Percentiles rank a stretch among this genome's conserved stretches.
Evolutionary conservation across 92 coral and sea anemone species (phyloP).

Genomic region (Parazoanthus swiftii): DNA sequence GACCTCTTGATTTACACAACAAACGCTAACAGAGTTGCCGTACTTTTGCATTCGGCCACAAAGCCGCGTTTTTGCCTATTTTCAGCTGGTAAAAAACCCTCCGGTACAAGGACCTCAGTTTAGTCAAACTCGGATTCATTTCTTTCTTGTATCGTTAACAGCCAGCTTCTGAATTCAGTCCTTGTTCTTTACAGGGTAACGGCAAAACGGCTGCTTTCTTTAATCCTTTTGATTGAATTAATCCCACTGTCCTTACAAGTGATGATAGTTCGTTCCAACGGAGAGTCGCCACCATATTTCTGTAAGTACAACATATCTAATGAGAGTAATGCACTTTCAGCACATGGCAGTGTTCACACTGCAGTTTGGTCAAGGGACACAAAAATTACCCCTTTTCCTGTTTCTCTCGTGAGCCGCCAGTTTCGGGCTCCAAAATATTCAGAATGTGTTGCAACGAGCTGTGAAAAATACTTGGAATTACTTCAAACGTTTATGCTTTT

Average conservation of each 20-base stretch:
- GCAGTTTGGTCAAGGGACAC: neutral
- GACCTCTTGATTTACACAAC: too few relatives aligned
- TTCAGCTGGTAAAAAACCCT: too few relatives aligned
- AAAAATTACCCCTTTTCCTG: neutral
- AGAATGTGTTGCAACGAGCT: too few relatives aligned
- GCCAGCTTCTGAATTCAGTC: neutral
- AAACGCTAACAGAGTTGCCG: too few relatives aligned
- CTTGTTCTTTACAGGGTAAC: constrained; percentile 7
- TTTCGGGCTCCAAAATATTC: too few relatives aligned
- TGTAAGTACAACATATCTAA: constrained; percentile 8
- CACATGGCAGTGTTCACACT: constrained; percentile 3
- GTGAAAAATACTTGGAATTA: too few relatives aligned
- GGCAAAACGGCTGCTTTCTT: neutral
- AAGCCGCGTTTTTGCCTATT: too few relatives aligned
- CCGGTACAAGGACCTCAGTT: too few relatives aligned
- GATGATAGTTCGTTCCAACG: neutral
- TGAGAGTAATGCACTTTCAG: neutral
- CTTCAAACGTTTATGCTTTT: too few relatives aligned
- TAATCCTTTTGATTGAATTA: constrained; percentile 14
- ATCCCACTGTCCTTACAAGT: constrained; percentile 25
- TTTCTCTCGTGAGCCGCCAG: too few relatives aligned
- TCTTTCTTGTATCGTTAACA: neutral
- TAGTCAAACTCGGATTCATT: too few relatives aligned
- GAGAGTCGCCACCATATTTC: neutral
- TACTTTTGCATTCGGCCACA: too few relatives aligned